Evolutionary conservation across 2,797 vertebrate species (phyloP).

Genomic region (Anguilla anguilla): DNA sequence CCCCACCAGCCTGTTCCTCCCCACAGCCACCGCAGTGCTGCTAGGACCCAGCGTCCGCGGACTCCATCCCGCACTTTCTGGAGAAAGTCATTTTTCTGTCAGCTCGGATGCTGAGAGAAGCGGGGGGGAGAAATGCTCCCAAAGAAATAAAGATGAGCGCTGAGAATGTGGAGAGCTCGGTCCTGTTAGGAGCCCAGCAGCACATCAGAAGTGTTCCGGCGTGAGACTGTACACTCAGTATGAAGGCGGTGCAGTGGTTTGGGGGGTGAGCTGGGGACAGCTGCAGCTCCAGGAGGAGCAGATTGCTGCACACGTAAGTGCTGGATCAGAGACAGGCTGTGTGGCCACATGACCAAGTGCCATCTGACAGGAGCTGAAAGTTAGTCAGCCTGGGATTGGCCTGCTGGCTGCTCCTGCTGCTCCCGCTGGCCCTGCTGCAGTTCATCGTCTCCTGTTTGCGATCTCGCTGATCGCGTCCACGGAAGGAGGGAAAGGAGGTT

Average conservation of each 20-base stretch:
- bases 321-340: not conserved
- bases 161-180: not conserved
- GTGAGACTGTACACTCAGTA: not conserved
- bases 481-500: not conserved
- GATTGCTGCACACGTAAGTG: not conserved
- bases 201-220: not conserved
- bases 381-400: too few relatives aligned
- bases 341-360: not conserved
- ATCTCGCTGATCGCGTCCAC: not conserved
- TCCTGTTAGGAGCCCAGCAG: not conserved
- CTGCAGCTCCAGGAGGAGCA: not conserved
- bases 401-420: too few relatives aligned
- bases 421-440: too few relatives aligned
- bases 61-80: not conserved
- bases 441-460: not conserved
- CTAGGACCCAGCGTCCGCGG: not conserved
- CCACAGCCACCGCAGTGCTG: not conserved
- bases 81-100: not conserved
- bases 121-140: not conserved
- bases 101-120: not conserved
- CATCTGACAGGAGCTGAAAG: not conserved
- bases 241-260: not conserved
- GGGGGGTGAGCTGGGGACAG: not conserved
- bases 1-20: not conserved
- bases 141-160: not conserved